Percentiles rank a stretch among this genome's conserved stretches.
Evolutionary conservation across 2,113 vertebrate species (phyloP).

Genomic region (Cyrtonyx montezumae): DNA sequence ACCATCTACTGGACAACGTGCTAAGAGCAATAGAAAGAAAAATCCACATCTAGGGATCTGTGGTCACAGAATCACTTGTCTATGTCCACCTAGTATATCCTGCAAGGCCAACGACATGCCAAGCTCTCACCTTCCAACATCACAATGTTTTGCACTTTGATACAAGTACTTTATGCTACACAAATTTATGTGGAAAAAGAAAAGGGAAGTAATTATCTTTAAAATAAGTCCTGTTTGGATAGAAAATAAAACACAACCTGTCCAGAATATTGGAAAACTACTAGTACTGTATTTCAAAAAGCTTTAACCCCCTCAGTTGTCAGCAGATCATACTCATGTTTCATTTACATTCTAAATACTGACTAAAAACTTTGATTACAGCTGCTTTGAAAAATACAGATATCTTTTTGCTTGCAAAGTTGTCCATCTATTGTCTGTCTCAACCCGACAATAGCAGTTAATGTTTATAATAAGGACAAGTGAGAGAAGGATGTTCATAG

Average conservation of each 20-base stretch:
- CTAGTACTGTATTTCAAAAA: not conserved
- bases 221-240: not conserved
- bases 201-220: not conserved
- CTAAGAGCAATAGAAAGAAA: not conserved
- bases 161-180: not conserved
- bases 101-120: not conserved
- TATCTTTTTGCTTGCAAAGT: not conserved
- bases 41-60: not conserved
- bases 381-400: not conserved
- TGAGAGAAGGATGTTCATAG: not conserved
- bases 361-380: not conserved
- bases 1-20: not conserved
- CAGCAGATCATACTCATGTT: not conserved
- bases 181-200: not conserved
- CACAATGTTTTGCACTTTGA: fast-evolving
- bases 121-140: not conserved
- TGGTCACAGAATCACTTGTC: not conserved
- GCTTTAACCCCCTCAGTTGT: not conserved
- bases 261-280: not conserved
- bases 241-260: not conserved
- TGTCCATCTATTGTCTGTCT: not conserved
- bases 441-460: not conserved
- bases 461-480: not conserved
- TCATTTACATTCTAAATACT: not conserved
- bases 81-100: fast-evolving